phyloP scores from a whole-genome alignment of 1,140 invertebrate genomes.

The Lanistes nyassanus region DNA sequence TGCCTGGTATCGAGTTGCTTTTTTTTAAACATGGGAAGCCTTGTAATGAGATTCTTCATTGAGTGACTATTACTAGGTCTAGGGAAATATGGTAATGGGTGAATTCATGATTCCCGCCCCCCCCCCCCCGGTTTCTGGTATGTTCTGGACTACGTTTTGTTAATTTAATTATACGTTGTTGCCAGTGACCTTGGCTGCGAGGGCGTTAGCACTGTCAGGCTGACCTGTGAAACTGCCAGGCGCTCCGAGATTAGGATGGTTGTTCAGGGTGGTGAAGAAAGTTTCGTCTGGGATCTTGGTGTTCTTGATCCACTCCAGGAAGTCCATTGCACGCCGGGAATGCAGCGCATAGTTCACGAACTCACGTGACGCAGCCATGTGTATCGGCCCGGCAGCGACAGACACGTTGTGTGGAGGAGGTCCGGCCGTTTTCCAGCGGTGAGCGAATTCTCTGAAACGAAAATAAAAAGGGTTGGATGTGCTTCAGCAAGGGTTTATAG shows the following conservation, averaged over 20 bases:
- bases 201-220: background rate
- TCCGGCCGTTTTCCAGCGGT: background rate
- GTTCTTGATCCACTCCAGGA: conserved; percentile 52
- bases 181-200: too few species aligned
- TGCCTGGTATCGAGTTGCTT: too few species aligned
- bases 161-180: background rate
- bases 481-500: too few species aligned
- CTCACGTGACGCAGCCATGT: conserved; percentile 34
- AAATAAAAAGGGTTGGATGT: too few species aligned
- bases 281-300: conserved; percentile 56
- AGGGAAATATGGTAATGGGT: background rate
- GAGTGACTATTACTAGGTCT: background rate
- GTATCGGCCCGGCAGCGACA: conserved; percentile 41
- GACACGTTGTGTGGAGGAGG: background rate
- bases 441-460: too few species aligned
- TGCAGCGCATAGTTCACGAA: conserved; percentile 55
- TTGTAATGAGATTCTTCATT: background rate
- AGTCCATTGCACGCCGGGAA: conserved; percentile 39
- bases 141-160: background rate
- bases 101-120: background rate
- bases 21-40: background rate
- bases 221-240: conserved; percentile 48
- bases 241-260: conserved; percentile 44
- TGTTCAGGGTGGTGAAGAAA: conserved; percentile 55
- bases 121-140: background rate